Evolutionary conservation across 37 sponge, comb jelly and placozoan species (phyloP), one percentile per base, ranked within the genome.

Genomic region (Oscarella lobularis): DNA sequence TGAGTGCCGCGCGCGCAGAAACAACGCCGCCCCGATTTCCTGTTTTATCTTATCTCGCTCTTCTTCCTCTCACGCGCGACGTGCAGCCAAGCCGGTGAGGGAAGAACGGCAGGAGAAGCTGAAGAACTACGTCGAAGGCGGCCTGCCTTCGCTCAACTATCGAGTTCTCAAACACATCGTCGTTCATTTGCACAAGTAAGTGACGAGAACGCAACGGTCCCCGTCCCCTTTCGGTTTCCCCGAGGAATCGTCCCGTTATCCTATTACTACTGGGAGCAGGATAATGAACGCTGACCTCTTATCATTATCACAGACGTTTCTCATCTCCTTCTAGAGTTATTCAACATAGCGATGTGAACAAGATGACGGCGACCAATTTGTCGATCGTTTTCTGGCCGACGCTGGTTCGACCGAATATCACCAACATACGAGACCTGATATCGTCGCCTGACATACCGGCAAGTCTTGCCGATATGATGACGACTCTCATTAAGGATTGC

Each of bases 331-430:
- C n/a, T n/a, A n/a, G 60, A 27, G 60, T 48, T 20, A 48, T 27
- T 31, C 41, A 72, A 35, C 2, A 76, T 14, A 68, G 78, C 2
- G 87, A 87, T 1, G 66, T 67, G 3, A 93, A 93, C 83, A 89
- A 89, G 66, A 93, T 93, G 94, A 86, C 67, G 60, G 66, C 90
- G 41, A 83, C 80, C 39, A 93, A 89, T 74, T 73, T 93, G 48
- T 83, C 94, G 39, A 89, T 93, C 33, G 91, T 93, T 34, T 93
- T 93, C 88, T 93, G 94, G 94, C 94, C 94, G 3, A 93, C 94
- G 0, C 75, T 93, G 3, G 85, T 93, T 79, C 78, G 91, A 1
- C 94, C 94, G 0, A 78, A 86, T n/a, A 66, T 90, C 0, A 32
- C 60, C 31, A 86, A 90, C 68, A 71, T 90, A 3, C 84, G 82